phyloP scores from a whole-genome alignment of 2,888 invertebrate genomes.

The Diaphora mendica region DNA sequence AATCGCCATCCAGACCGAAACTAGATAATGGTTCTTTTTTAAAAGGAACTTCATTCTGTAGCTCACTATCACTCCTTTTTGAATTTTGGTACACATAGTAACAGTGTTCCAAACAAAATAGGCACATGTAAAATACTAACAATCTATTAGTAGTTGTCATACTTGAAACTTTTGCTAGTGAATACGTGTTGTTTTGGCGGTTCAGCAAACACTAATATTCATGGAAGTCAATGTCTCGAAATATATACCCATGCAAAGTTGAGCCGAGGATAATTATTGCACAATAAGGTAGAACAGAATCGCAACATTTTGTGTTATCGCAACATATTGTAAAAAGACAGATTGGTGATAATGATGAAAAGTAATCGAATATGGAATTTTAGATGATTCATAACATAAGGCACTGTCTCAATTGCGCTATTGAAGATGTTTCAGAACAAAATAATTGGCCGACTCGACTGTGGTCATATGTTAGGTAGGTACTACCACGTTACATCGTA shows the following conservation, averaged over 20 bases:
- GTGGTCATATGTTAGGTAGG: too few species aligned
- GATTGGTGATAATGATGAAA: background rate
- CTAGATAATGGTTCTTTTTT: background rate
- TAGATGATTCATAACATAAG: background rate
- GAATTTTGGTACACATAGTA: constrained; percentile 1
- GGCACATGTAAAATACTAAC: constrained; percentile 2
- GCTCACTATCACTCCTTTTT: background rate
- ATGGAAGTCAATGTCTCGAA: too few species aligned
- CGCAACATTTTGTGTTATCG: background rate
- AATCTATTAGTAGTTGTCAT: background rate
- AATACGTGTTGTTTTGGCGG: background rate
- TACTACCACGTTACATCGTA: too few species aligned
- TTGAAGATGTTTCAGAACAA: background rate
- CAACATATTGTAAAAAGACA: background rate
- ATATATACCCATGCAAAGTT: constrained; percentile 6
- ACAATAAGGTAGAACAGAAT: background rate
- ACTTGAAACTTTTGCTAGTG: background rate
- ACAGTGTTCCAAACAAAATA: constrained; percentile 3
- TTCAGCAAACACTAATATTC: background rate
- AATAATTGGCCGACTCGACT: too few species aligned
- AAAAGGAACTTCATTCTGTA: background rate
- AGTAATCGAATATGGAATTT: background rate
- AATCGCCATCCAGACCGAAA: background rate
- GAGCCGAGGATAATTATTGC: background rate
- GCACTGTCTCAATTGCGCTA: background rate